phyloP scores from a whole-genome alignment of 2,797 vertebrate genomes.

The Percopsis omiscomaycus region DNA sequence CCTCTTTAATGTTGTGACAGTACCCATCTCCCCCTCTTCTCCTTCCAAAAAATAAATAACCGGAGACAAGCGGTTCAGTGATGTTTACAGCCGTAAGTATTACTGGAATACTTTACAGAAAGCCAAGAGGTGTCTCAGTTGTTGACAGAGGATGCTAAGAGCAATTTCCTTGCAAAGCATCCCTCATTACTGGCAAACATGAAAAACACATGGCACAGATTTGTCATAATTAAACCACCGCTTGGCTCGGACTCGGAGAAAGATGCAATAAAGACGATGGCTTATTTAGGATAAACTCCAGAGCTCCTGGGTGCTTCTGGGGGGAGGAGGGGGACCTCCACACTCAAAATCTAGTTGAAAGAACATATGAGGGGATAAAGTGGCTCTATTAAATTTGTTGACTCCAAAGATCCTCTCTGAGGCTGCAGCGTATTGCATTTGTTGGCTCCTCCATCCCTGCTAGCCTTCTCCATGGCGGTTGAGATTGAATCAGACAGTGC shows the following conservation, averaged over 20 bases:
- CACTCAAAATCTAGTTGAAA: constrained; percentile 75
- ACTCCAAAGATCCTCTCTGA: constrained; percentile 78
- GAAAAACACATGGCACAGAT: constrained; percentile 72
- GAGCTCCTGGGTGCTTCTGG: constrained; percentile 61
- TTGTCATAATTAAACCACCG: constrained; percentile 80
- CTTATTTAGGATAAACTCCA: constrained; percentile 79
- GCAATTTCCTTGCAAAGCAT: constrained; percentile 58
- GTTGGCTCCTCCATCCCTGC: constrained; percentile 76
- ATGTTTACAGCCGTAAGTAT: constrained; percentile 43
- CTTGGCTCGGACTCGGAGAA: constrained; percentile 71
- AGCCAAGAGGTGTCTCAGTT: constrained; percentile 41
- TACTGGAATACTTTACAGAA: constrained; percentile 52
- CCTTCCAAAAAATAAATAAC: constrained; percentile 37
- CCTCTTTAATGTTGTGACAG: constrained; percentile 52
- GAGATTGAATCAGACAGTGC: constrained; percentile 83
- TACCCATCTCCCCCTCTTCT: constrained; percentile 50
- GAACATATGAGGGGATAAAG: constrained; percentile 81
- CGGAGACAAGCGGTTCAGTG: constrained; percentile 33
- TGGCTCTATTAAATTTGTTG: constrained; percentile 82
- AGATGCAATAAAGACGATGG: constrained; percentile 75
- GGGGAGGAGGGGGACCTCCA: constrained; percentile 56
- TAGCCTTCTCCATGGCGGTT: constrained; percentile 68
- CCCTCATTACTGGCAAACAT: constrained; percentile 70
- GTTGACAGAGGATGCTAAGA: constrained; percentile 63
- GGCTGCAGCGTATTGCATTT: constrained; percentile 80